Base-by-base conservation (phyloP, 2,113 vertebrate species). In the Scomber japonicus region DNA sequence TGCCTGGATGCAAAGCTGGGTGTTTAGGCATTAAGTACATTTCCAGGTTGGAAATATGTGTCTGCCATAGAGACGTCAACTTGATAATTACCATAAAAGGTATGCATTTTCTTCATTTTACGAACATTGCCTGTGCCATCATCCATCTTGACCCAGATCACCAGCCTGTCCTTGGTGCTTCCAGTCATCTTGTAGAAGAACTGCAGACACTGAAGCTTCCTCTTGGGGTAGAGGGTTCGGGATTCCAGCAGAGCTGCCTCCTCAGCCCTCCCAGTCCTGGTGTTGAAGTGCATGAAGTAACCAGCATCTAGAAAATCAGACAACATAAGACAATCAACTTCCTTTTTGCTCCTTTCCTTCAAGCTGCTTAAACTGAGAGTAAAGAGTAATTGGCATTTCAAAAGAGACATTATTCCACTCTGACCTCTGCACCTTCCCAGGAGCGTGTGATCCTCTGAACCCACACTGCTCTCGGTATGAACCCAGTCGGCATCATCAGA, bases 161-260 rank as follows among this genome's bases (percentile, higher is more conserved):
- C 81, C 1, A 98, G 94, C 46, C 91, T 94, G 87, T 99, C 97
- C 17, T 86, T 86, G 4, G 56, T 15, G 65, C 91, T 96, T 57
- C 97, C 97, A 0, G 96, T 96, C 93, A 96, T 97, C 88, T 94
- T 98, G 5, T 97, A 98, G 93, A 96, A 98, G 84, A 98, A 98
- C 87, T 99, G 97, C 48, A 98, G 95, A 75, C 97, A 98, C 85
- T 97, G 97, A 30, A 95, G 75, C 40, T 91, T 94, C 74, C 96
- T 96, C 86, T 94, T 97, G 2, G 97, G 97, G 75, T 97, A 97
- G 27, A 98, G 95, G 74, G 95, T 96, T 50, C 96, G 88, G 2
- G 97, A 98, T 83, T 98, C 96, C 17, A 99, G 90, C 60, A 98
- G 2, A 15, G 97, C 97, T 3, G 94, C 93, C 49, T 96, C 92